A percentile compares a stretch with the other conserved stretches of the same genome.
phyloP scores from a whole-genome alignment of 2,113 vertebrate genomes.

The Spheniscus mendiculus region DNA sequence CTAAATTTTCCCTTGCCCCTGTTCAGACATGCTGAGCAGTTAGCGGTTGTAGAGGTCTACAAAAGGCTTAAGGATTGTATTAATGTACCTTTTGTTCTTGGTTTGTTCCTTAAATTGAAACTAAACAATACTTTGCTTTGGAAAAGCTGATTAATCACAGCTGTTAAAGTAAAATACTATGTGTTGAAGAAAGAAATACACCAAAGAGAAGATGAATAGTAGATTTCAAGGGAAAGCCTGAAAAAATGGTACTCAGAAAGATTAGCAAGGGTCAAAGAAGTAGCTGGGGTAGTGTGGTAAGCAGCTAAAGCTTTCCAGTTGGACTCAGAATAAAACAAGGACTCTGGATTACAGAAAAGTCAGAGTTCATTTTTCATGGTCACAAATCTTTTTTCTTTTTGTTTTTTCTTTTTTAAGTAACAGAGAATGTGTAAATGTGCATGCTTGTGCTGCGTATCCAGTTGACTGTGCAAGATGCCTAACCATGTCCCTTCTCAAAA shows the following conservation, averaged over 20 bases:
- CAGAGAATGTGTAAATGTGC: background rate
- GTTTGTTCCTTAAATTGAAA: background rate
- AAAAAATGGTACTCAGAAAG: background rate
- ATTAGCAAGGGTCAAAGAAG: background rate
- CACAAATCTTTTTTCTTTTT: fast-evolving
- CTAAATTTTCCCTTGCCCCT: background rate
- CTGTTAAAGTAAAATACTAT: background rate
- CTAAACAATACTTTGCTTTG: background rate
- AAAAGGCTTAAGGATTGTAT: background rate
- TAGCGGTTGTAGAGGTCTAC: background rate
- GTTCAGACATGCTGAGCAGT: background rate
- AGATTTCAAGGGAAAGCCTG: background rate
- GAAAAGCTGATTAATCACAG: background rate
- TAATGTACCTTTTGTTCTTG: background rate
- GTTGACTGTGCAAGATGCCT: background rate
- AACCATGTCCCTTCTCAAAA: background rate
- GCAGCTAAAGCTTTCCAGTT: background rate
- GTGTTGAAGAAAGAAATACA: background rate
- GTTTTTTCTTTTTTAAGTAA: background rate
- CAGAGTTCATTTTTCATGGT: background rate
- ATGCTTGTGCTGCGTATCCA: background rate
- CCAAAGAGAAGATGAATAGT: background rate
- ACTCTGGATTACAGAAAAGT: background rate
- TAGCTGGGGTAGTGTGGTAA: background rate
- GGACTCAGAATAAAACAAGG: background rate